Base-by-base conservation (phyloP, 2,113 vertebrate species). In the Rhinopithecus roxellana region DNA sequence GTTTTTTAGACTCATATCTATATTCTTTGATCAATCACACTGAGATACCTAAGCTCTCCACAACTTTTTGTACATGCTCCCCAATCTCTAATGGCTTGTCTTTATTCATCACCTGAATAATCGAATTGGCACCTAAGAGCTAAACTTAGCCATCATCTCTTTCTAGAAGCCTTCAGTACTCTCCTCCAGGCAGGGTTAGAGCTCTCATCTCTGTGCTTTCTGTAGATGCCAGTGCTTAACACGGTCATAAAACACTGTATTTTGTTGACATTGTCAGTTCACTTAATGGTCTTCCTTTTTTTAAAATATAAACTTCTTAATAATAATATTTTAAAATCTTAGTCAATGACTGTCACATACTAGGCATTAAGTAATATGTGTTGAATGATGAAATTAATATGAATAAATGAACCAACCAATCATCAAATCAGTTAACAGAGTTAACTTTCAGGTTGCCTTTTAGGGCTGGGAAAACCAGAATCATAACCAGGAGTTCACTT, bases 251-350 rank as follows among this genome's bases (percentile, higher is more conserved):
- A 57, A 75, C 11, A 90, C 6, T 38, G 18, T 70, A 86, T 13
- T 85, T 4, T 40, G 77, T 40, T 80, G 55, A 74, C 8, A 92
- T 52, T 80, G 30, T 48, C 69, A 90, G 3, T 6, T 48, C 64
- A 93, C 52, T 82, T 30, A 85, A 52, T 75, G 40, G 32, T 22
- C 16, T 52, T 79, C 75, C 35, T 38, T 77, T 84, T 55, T 93
- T 90, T 95, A 64, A 96, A 78, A 1, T 72, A n/a, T 67, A 90
- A 43, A 8, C 30, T 93, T 75, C n/a, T 77, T 87, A 81, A 78
- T 78, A 92, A 64, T 48, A 92, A 72, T 48, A 75, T 85, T 72
- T 94, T 67, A 55, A 89, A 35, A 64, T 52, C 40, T 92, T 92
- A 89, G 35, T 22, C 6, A 89, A 80, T 64, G 61, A 69, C 61